Evolutionary conservation across 2,888 invertebrate species (phyloP).

Genomic region (Andrena dorsata): DNA sequence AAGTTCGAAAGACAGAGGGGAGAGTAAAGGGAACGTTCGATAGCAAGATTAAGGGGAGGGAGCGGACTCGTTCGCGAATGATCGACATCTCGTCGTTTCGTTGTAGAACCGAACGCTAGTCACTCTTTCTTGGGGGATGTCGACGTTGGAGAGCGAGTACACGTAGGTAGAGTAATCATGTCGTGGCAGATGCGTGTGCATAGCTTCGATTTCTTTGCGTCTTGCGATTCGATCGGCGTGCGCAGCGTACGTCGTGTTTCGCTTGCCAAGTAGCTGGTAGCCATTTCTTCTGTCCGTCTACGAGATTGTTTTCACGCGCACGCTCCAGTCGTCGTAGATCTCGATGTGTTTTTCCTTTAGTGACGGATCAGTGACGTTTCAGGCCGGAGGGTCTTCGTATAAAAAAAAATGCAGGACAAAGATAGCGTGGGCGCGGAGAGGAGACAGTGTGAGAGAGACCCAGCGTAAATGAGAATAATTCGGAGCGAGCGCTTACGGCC

Average conservation of each 20-base stretch:
- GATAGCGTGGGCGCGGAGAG: slow-evolving; percentile 42
- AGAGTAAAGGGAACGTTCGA: slow-evolving; percentile 3
- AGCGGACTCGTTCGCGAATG: slow-evolving; percentile 29
- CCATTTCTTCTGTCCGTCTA: slow-evolving; percentile 29
- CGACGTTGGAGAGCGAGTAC: slow-evolving; percentile 17
- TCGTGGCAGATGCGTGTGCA: slow-evolving; percentile 30
- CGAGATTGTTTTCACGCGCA: slow-evolving; percentile 41
- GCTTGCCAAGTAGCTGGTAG: slow-evolving; percentile 25
- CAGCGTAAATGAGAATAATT: slow-evolving; percentile 51
- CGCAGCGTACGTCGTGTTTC: slow-evolving; percentile 23
- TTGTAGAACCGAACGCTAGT: slow-evolving; percentile 39
- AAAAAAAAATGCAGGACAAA: not conserved
- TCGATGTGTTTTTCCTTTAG: slow-evolving; percentile 45
- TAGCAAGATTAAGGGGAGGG: not conserved
- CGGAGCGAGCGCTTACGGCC: slow-evolving; percentile 42
- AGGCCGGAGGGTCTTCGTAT: slow-evolving; percentile 29
- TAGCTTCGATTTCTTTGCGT: slow-evolving; percentile 49
- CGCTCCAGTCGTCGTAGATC: slow-evolving; percentile 45
- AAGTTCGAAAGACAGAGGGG: slow-evolving; percentile 4
- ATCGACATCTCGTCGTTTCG: slow-evolving; percentile 43
- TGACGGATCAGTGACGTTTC: slow-evolving; percentile 36
- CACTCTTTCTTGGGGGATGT: slow-evolving; percentile 30
- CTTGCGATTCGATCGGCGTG: slow-evolving; percentile 26
- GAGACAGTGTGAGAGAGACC: slow-evolving; percentile 23
- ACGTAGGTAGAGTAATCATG: slow-evolving; percentile 6